Base-by-base conservation (phyloP, 2,888 invertebrate genomes). In the Craniophora ligustri region DNA sequence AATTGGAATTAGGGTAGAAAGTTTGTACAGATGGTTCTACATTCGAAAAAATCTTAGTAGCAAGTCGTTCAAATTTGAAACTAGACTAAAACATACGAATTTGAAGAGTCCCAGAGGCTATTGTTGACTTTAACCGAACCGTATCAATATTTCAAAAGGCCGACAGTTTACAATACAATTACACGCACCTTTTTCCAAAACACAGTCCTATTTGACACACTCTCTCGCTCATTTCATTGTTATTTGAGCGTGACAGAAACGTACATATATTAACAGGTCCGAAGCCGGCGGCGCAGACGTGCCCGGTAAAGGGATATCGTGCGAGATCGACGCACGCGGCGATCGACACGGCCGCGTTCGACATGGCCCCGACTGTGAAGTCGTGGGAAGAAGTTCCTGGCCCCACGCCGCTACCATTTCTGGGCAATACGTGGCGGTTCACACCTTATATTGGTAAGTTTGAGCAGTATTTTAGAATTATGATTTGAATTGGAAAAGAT, bases 351-450 rank as follows among this genome's bases (percentile, higher is more conserved):
- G 76, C 85, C 0, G 76, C 83, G 30, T 86, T 89, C 55, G 88
- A 89, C 5, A 67, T 87, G 14, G 78, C 88, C 30, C 79, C 85
- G 0, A 77, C 82, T 5, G 87, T 91, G 3, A 87, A 88, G 55
- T 86, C 94, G 13, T 95, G 95, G 89, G 86, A 91, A 0, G 88
- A 94, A 19, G 93, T 95, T 0, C 95, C 95, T 0, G 95, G 95
- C 0, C 95, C 95, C 0, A 94, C 91, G 67, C 94, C 95, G 0
- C 61, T 95, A n/a, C 95, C 95, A 0, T 44, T 95, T 0, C 75
- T 95, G 6, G 95, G 95, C 0, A 95, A 95, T 67, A 94, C 94
- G 3, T 95, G 95, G 95, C 86, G 95, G 66, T 95, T 95, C 69
- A 88, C 94, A 16, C 95, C 95, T 21, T 93, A 91, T 76, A 89